Conservation (phyloP, 2,888 invertebrate genomes). For the Cerastis rubricosa region DNA sequence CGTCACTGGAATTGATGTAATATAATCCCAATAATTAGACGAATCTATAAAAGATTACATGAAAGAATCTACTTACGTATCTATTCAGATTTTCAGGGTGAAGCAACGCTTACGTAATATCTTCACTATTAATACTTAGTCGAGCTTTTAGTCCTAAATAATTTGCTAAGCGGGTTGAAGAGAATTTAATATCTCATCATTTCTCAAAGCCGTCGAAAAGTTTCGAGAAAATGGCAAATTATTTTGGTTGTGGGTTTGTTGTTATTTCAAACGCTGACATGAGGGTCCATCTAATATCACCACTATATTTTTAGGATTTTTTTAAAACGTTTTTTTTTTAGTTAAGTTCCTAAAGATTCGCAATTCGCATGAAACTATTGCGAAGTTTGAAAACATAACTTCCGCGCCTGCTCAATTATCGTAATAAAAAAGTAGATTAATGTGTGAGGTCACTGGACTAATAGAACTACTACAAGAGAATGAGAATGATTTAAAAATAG, state of each 20-base stretch:
- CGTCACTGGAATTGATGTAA: background rate
- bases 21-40: background rate
- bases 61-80: background rate
- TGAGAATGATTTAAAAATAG: too few relatives aligned
- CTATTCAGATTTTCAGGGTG: background rate
- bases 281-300: background rate
- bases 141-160: background rate
- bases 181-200: slow-evolving; percentile 10
- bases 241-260: too few relatives aligned
- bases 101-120: background rate
- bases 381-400: background rate
- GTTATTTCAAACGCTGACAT: background rate
- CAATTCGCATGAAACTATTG: background rate
- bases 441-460: background rate
- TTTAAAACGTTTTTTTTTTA: background rate
- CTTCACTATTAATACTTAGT: background rate
- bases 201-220: background rate
- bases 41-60: background rate
- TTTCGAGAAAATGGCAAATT: background rate
- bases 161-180: background rate
- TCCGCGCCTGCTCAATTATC: background rate
- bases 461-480: too few relatives aligned
- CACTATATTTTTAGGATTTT: background rate
- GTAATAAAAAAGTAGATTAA: background rate
- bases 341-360: background rate